phyloP scores from a whole-genome alignment of 2,797 vertebrate genomes.

The Aeoliscus strigatus region DNA sequence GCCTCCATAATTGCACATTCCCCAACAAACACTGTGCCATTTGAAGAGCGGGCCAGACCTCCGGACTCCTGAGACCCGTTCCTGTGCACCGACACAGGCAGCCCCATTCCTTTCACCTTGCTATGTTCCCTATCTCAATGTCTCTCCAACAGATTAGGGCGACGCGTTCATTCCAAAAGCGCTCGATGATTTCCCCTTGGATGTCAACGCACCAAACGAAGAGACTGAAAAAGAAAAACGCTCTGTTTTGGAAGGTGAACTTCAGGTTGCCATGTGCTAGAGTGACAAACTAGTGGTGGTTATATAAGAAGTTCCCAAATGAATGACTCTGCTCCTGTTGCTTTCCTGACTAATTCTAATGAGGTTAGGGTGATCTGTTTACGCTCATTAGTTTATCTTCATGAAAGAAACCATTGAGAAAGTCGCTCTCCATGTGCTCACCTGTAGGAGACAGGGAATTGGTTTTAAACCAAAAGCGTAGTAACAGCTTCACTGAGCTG shows the following conservation, averaged over 20 bases:
- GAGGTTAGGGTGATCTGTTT: conserved; percentile 42
- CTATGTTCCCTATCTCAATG: conserved; percentile 69
- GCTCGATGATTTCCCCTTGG: conserved; percentile 61
- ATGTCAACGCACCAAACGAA: conserved; percentile 53
- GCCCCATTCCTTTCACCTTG: conserved; percentile 70
- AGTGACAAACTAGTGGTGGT: conserved; percentile 22
- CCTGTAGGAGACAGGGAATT: conserved; percentile 22
- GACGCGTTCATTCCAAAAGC: conserved; percentile 69
- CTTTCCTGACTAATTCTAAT: conserved; percentile 37
- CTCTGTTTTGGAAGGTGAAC: conserved; percentile 3
- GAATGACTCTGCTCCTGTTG: conserved; percentile 20
- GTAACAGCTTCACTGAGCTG: conserved; percentile 17
- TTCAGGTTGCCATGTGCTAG: conserved; percentile 5
- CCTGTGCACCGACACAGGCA: conserved; percentile 57
- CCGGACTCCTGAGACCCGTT: conserved; percentile 72
- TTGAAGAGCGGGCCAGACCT: conserved; percentile 79
- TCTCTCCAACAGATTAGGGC: conserved; percentile 68
- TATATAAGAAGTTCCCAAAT: conserved; percentile 38
- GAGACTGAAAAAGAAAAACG: too few relatives aligned
- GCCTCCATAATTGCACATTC: conserved; percentile 83
- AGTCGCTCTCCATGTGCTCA: conserved; percentile 13
- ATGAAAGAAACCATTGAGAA: conserved; percentile 19
- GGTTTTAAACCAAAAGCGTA: conserved; percentile 20
- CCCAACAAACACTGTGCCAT: conserved; percentile 80
- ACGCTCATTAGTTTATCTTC: conserved; percentile 24